Percentiles rank a stretch among this genome's conserved stretches.
Evolutionary conservation across 2,797 vertebrate genomes (phyloP).

Genomic region (Enteromius paludinosus): DNA sequence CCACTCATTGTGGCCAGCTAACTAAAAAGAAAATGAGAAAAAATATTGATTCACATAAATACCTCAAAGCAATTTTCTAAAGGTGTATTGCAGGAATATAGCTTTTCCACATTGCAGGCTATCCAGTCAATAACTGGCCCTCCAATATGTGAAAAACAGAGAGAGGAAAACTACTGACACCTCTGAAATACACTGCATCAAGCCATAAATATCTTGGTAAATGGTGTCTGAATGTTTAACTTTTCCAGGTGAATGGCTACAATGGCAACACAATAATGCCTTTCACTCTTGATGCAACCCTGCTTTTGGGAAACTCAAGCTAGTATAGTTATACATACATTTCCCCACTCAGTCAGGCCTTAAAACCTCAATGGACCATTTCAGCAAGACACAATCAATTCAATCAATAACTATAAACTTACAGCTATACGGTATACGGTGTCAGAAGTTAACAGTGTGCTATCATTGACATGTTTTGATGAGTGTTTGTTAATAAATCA

Average conservation of each 20-base stretch:
- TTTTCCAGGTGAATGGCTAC: conserved; percentile 22
- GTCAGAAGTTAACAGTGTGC: not conserved
- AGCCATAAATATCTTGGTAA: conserved; percentile 17
- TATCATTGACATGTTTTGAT: not conserved
- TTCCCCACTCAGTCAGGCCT: not conserved
- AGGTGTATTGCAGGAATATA: conserved; percentile 20
- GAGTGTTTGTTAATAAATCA: not conserved
- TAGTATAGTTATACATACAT: not conserved
- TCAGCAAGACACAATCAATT: not conserved
- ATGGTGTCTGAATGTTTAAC: conserved; percentile 5
- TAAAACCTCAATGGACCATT: not conserved
- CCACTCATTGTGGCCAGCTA: not conserved
- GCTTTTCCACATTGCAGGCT: not conserved
- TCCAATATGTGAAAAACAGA: conserved; percentile 8
- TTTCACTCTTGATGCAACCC: not conserved
- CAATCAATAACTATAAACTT: not conserved
- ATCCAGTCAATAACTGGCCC: not conserved
- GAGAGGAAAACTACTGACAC: not conserved
- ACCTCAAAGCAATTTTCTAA: conserved; percentile 43
- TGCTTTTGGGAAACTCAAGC: not conserved
- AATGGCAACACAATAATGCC: not conserved
- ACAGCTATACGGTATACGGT: not conserved
- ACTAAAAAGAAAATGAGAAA: conserved; percentile 23
- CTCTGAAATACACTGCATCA: not conserved
- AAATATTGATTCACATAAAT: conserved; percentile 49